A percentile compares a stretch with the other conserved stretches of the same genome.
Conservation (phyloP, 1,140 invertebrate species). For the Heliothis subflexa region DNA sequence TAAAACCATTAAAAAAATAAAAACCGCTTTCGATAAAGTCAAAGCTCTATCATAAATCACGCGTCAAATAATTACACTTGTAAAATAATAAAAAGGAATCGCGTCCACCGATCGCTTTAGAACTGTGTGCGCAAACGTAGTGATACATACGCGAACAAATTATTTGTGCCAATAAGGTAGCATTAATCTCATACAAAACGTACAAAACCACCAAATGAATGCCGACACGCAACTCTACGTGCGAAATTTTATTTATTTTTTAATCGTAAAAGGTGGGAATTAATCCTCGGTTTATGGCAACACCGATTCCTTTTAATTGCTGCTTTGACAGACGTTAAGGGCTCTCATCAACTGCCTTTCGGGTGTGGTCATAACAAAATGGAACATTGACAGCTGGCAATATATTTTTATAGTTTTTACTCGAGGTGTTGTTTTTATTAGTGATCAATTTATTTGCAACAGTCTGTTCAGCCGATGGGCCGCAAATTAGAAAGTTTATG, state of each 20-base stretch:
- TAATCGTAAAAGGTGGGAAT: conserved; percentile 61
- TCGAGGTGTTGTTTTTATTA: conserved; percentile 80
- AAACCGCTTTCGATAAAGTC: conserved; percentile 32
- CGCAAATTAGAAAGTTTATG: conserved; percentile 84
- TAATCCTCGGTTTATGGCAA: conserved; percentile 76
- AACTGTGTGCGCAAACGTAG: conserved; percentile 29
- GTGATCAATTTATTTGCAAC: conserved; percentile 67
- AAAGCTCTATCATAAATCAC: conserved; percentile 57
- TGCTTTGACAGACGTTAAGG: conserved; percentile 77
- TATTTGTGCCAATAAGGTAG: conserved; percentile 50
- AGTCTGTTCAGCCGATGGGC: conserved; percentile 51
- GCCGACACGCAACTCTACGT: conserved; percentile 51
- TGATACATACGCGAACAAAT: conserved; percentile 48
- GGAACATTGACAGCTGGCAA: conserved; percentile 72
- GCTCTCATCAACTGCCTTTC: conserved; percentile 64
- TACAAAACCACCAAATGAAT: conserved; percentile 49
- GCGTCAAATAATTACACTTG: conserved; percentile 51
- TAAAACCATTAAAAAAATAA: conserved; percentile 52
- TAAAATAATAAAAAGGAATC: conserved; percentile 57
- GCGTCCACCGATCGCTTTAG: conserved; percentile 38
- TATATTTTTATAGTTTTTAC: conserved; percentile 81
- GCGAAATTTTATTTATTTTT: conserved; percentile 53
- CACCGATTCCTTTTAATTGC: conserved; percentile 80
- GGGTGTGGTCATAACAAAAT: conserved; percentile 78
- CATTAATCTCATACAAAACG: conserved; percentile 48